phyloP scores from a whole-genome alignment of 2,888 invertebrate species.

The Standfussiana lucernea region DNA sequence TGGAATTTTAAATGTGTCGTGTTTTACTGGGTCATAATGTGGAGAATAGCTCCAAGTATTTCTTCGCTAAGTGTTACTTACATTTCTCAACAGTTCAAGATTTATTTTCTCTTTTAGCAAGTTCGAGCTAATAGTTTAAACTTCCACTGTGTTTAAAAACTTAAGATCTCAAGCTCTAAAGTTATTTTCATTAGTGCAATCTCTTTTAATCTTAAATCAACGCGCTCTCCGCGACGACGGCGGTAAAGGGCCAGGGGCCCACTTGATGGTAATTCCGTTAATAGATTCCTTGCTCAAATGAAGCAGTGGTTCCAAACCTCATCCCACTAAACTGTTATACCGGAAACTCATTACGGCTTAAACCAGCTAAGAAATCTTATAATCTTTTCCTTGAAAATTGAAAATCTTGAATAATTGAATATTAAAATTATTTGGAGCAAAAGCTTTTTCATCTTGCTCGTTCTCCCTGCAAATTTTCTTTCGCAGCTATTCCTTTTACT shows the following conservation, averaged over 20 bases:
- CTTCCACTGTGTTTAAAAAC: conserved; percentile 49
- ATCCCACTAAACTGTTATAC: conserved; percentile 85
- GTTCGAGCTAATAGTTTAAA: conserved; percentile 60
- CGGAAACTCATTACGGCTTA: conserved; percentile 88
- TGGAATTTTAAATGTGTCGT: neutral
- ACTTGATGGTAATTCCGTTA: conserved; percentile 76
- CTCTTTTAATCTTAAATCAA: conserved; percentile 67
- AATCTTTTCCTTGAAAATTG: conserved; percentile 86
- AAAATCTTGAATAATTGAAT: conserved; percentile 88
- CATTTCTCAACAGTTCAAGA: conserved; percentile 26
- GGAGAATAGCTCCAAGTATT: neutral
- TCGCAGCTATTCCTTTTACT: conserved; percentile 43
- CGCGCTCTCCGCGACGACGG: conserved; percentile 48
- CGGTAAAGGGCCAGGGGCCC: conserved; percentile 65
- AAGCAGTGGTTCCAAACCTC: conserved; percentile 80
- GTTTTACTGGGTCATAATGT: neutral
- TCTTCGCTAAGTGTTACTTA: conserved; percentile 34
- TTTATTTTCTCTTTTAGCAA: conserved; percentile 53
- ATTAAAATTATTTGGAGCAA: conserved; percentile 80
- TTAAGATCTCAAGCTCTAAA: conserved; percentile 49
- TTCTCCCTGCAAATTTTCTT: conserved; percentile 59
- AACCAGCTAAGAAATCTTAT: conserved; percentile 87
- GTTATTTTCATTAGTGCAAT: conserved; percentile 66
- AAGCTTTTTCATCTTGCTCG: conserved; percentile 72
- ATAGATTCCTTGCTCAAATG: conserved; percentile 78